phyloP scores from a whole-genome alignment of 2,888 invertebrate genomes.

The Harpalus rufipes region DNA sequence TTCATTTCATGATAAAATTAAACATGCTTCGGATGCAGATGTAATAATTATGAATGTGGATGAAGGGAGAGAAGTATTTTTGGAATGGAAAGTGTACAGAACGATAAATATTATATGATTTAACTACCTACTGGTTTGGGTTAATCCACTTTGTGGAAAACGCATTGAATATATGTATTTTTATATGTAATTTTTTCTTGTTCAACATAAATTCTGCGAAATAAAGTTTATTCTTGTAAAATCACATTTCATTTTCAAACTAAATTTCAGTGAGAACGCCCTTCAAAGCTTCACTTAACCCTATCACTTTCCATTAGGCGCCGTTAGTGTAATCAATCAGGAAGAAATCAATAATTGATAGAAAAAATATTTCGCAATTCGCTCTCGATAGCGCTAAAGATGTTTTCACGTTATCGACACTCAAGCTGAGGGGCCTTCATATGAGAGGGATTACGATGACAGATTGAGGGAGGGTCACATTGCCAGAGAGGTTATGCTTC shows the following conservation, averaged over 20 bases:
- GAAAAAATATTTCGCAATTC: conserved; percentile 30
- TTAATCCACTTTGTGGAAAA: no score
- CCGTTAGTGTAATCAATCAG: not conserved
- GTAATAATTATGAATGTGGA: no score
- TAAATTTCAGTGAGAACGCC: not conserved
- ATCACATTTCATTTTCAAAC: not conserved
- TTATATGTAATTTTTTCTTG: no score
- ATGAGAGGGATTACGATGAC: conserved; percentile 33
- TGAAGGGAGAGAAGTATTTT: no score
- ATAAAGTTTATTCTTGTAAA: not conserved
- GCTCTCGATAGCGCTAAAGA: conserved; percentile 24
- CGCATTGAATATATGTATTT: no score
- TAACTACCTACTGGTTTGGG: no score
- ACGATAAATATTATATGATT: no score
- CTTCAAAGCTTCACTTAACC: conserved; percentile 6
- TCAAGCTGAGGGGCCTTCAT: conserved; percentile 13
- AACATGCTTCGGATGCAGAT: no score
- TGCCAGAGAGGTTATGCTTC: conserved; percentile 5
- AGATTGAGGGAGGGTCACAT: conserved; percentile 37
- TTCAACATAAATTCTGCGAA: no score
- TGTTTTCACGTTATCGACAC: conserved; percentile 25
- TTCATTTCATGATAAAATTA: no score
- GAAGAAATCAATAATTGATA: conserved; percentile 26
- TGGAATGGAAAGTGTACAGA: no score
- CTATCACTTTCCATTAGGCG: conserved; percentile 20